A percentile compares a stretch with the other conserved stretches of the same genome.
These are phyloP conservation scores for Melolontha melolontha DNA, from an alignment of 2,888 invertebrate genomes.

Conservation along the genomic window DNA sequence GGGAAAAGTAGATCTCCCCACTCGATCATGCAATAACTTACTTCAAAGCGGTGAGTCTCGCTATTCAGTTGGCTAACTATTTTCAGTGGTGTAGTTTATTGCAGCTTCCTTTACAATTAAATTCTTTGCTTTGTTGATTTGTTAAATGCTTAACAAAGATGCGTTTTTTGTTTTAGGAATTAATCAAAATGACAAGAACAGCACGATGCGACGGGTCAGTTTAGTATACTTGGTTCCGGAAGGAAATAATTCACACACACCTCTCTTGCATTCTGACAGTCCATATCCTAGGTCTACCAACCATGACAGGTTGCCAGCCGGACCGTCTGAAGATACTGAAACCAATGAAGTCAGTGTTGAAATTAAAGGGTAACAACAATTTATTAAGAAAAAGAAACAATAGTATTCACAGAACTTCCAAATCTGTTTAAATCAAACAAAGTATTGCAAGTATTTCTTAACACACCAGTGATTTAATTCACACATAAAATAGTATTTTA, in stretches of 20 bases:
- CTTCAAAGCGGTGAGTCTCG: no score
- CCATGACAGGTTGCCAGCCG: slow-evolving; percentile 57
- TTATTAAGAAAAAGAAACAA: slow-evolving; percentile 12
- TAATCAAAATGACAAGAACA: slow-evolving; percentile 46
- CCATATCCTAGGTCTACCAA: slow-evolving; percentile 58
- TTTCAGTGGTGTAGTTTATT: no score
- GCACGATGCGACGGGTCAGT: slow-evolving; percentile 52
- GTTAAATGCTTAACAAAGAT: no score
- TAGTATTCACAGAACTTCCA: slow-evolving; percentile 34
- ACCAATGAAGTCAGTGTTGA: slow-evolving; percentile 25
- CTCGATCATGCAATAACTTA: no score
- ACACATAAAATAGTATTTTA: slow-evolving; percentile 38
- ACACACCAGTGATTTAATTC: slow-evolving; percentile 45
- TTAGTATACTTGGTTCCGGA: slow-evolving; percentile 53
- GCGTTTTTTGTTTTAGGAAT: slow-evolving; percentile 44
- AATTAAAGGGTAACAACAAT: slow-evolving; percentile 20
- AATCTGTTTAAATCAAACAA: slow-evolving; percentile 20
- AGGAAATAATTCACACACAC: slow-evolving; percentile 54
- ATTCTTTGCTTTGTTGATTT: no score
- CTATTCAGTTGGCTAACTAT: no score
- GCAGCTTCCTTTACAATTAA: no score
- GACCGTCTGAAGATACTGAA: slow-evolving; percentile 26
- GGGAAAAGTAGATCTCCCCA: no score
- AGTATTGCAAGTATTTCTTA: slow-evolving; percentile 42
- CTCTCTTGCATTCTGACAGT: slow-evolving; percentile 55